phyloP scores from a whole-genome alignment of 2,888 invertebrate genomes.

The Nymphalis urticae region DNA sequence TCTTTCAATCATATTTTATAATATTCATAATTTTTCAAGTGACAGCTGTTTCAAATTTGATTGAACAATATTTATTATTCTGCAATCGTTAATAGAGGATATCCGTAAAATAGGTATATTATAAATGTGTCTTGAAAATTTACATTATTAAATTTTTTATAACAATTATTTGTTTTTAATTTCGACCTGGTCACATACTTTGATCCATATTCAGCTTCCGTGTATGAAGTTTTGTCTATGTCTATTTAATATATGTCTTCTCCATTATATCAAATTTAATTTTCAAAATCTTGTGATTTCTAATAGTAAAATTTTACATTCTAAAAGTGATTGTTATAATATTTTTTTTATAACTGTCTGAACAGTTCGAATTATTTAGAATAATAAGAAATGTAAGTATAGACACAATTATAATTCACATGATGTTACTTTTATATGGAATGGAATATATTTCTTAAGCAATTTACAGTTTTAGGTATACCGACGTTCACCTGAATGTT shows the following conservation, averaged over 20 bases:
- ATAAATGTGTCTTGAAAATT: too few relatives aligned
- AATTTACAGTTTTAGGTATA: constrained; percentile 3
- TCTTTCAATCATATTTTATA: constrained; percentile 20
- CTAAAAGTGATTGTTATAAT: neutral
- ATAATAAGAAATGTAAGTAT: neutral
- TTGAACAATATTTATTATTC: too few relatives aligned
- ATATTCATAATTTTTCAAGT: neutral
- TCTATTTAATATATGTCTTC: neutral
- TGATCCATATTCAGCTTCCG: too few relatives aligned
- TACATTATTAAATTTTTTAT: too few relatives aligned
- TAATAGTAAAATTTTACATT: neutral
- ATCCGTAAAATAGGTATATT: too few relatives aligned
- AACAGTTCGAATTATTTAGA: neutral
- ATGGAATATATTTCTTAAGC: neutral
- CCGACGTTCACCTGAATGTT: constrained; percentile 60
- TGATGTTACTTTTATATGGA: too few relatives aligned
- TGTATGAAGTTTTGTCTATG: too few relatives aligned
- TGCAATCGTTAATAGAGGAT: too few relatives aligned
- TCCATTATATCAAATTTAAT: too few relatives aligned
- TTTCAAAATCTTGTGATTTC: neutral
- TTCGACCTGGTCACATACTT: too few relatives aligned
- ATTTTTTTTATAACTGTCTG: neutral
- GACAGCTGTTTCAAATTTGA: too few relatives aligned
- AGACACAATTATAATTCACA: neutral
- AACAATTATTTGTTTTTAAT: too few relatives aligned